Percentiles rank a stretch among this genome's conserved stretches.
These are phyloP conservation scores for Brachypodius melanocephalos DNA, from an alignment of 2,113 vertebrate genomes.

Conservation along the genomic window DNA sequence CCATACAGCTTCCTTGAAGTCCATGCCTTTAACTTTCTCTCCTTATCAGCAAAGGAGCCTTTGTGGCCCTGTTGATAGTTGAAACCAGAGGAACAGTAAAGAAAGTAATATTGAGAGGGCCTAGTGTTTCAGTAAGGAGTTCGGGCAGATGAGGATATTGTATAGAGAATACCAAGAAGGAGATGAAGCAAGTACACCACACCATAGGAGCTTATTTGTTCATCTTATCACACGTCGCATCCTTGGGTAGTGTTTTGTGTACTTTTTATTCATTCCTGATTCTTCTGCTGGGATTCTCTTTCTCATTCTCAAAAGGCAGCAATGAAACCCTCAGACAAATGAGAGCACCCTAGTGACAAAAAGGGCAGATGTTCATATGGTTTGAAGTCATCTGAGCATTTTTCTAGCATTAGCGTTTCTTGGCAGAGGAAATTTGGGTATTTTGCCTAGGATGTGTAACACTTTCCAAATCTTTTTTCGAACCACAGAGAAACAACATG, in stretches of 20 bases:
- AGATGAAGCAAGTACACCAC: neutral
- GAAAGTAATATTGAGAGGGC: neutral
- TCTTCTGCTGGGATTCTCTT: neutral
- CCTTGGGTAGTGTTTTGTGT: neutral
- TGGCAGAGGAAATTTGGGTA: slow-evolving; percentile 34
- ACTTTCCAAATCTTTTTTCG: slow-evolving; percentile 35
- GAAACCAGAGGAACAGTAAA: neutral
- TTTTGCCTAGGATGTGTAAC: slow-evolving; percentile 46
- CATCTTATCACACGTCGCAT: neutral
- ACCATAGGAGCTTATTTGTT: neutral
- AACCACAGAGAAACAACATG: neutral
- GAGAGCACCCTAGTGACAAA: neutral
- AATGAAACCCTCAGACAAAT: neutral
- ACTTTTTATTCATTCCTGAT: neutral
- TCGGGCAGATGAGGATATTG: neutral
- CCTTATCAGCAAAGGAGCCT: neutral
- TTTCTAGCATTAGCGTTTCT: slow-evolving; percentile 53
- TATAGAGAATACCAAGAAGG: neutral
- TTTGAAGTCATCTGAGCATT: slow-evolving; percentile 56
- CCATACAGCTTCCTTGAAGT: rapidly evolving
- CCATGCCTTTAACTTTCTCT: neutral
- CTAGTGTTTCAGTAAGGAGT: neutral
- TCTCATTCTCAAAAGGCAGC: neutral
- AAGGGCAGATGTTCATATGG: neutral
- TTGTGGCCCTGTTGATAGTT: neutral